Percentiles rank a stretch among this genome's conserved stretches.
Evolutionary conservation across 2,888 invertebrate species (phyloP).

Genomic region (Eutolmus rufibarbis): DNA sequence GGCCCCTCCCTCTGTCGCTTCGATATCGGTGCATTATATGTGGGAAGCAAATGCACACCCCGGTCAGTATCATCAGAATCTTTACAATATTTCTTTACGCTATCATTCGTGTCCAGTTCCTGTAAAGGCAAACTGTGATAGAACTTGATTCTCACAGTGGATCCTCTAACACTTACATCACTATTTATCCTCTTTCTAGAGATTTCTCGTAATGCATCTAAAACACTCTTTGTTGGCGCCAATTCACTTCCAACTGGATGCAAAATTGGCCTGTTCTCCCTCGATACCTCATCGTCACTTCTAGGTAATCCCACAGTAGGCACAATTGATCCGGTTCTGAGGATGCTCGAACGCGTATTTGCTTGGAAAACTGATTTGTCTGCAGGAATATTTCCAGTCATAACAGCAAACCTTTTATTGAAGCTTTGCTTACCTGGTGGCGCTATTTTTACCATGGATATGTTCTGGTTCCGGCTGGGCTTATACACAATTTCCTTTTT

Average conservation of each 20-base stretch:
- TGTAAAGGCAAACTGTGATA: slow-evolving; percentile 48
- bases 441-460: slow-evolving; percentile 58
- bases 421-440: slow-evolving; percentile 55
- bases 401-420: not conserved
- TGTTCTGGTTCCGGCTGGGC: slow-evolving; percentile 49
- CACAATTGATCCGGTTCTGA: slow-evolving; percentile 54
- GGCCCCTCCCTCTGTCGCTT: slow-evolving; percentile 44
- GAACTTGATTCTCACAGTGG: not conserved
- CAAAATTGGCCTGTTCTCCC: slow-evolving; percentile 59
- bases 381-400: slow-evolving; percentile 36
- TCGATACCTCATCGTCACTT: slow-evolving; percentile 55
- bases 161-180: slow-evolving; percentile 56
- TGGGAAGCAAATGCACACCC: not conserved
- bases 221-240: slow-evolving; percentile 64
- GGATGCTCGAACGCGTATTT: slow-evolving; percentile 57
- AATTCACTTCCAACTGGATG: slow-evolving; percentile 60
- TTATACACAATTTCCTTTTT: slow-evolving; percentile 61
- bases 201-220: slow-evolving; percentile 67
- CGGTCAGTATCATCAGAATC: slow-evolving; percentile 48
- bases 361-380: slow-evolving; percentile 56
- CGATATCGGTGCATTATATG: slow-evolving; percentile 41
- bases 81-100: slow-evolving; percentile 58
- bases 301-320: slow-evolving; percentile 54
- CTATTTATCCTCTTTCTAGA: slow-evolving; percentile 67
- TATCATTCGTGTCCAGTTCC: slow-evolving; percentile 54